Percentiles rank a stretch among this genome's conserved stretches.
phyloP scores from a whole-genome alignment of 92 coral and sea anemone species.

The Porites divaricata region DNA sequence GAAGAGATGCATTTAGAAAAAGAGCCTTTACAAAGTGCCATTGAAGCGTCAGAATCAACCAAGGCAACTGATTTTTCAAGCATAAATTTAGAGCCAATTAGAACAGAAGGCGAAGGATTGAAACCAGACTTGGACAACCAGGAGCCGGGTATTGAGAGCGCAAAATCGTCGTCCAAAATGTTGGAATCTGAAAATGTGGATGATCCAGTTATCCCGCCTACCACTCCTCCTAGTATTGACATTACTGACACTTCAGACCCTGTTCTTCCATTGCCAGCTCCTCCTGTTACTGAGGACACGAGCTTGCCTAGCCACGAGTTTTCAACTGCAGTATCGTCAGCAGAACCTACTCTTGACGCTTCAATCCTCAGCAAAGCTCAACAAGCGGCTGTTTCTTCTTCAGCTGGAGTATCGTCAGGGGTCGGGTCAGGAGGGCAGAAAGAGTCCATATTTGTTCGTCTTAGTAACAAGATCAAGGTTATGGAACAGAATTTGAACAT shows the following conservation, averaged over 20 bases:
- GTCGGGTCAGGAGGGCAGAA: constrained; percentile 83
- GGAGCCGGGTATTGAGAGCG: not conserved
- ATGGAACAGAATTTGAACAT: constrained; percentile 94
- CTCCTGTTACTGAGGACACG: constrained; percentile 43
- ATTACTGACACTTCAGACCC: constrained; percentile 46
- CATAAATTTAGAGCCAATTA: not conserved
- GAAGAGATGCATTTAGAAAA: constrained; percentile 11
- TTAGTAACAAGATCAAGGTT: constrained; percentile 96
- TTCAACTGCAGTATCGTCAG: not conserved
- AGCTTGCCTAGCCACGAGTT: constrained; percentile 3
- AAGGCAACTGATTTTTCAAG: constrained; percentile 11
- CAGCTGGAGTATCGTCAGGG: constrained; percentile 46
- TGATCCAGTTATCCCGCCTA: constrained; percentile 28
- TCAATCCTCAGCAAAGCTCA: constrained; percentile 44
- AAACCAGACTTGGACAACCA: constrained; percentile 14
- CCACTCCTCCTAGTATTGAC: not conserved
- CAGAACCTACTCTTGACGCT: constrained; percentile 29
- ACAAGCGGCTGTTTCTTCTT: constrained; percentile 45
- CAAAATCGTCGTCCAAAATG: not conserved
- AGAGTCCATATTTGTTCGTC: constrained; percentile 96
- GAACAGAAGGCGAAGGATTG: not conserved
- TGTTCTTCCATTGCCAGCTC: constrained; percentile 53
- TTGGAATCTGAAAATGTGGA: constrained; percentile 19
- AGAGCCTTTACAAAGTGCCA: constrained; percentile 8
- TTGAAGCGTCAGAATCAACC: constrained; percentile 7